Evolutionary conservation across 2,888 invertebrate genomes (phyloP).

Genomic region (Sphecodes monilicornis): DNA sequence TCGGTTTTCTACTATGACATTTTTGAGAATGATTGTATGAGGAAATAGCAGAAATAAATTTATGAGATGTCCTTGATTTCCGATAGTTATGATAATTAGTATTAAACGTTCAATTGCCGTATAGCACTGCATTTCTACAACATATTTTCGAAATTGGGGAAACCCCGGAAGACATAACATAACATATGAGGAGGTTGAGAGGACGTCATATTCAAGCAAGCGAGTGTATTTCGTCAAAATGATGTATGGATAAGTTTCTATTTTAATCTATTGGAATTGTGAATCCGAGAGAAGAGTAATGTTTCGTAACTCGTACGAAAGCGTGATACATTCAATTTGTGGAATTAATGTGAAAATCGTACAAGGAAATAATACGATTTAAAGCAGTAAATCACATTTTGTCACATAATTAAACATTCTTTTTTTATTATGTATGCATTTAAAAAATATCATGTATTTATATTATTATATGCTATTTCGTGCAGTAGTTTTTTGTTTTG

Average conservation of each 20-base stretch:
- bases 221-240: not conserved
- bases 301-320: not conserved
- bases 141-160: not conserved
- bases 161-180: not conserved
- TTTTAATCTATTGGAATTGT: not conserved
- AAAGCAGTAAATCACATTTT: not conserved
- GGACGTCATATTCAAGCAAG: not conserved
- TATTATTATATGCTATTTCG: not conserved
- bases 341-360: not conserved
- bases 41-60: not conserved
- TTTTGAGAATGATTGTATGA: not conserved
- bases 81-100: not conserved
- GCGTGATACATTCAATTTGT: not conserved
- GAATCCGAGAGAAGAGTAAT: not conserved
- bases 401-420: not conserved
- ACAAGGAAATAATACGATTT: not conserved
- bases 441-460: not conserved
- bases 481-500: not conserved
- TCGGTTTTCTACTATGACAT: not conserved
- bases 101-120: not conserved
- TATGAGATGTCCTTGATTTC: not conserved
- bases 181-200: not conserved
- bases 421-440: not conserved
- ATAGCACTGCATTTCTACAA: not conserved
- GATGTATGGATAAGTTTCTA: conserved; percentile 1